phyloP scores from a whole-genome alignment of 2,113 vertebrate species.

The Psittacula cyanocephala region DNA sequence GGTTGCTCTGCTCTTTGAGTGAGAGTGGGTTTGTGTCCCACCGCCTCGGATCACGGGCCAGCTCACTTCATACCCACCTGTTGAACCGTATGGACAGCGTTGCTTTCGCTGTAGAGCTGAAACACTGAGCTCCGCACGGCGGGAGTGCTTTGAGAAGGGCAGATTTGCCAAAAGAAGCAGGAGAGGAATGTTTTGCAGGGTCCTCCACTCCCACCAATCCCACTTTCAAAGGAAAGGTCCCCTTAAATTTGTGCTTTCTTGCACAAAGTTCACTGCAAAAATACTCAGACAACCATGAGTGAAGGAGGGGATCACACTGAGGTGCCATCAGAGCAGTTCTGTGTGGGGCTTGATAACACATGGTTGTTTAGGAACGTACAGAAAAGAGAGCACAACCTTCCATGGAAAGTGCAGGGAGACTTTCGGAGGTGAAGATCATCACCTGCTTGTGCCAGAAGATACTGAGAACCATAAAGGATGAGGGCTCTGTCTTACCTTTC shows the following conservation, averaged over 20 bases:
- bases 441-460: background rate
- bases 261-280: background rate
- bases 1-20: background rate
- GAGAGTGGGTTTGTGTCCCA: background rate
- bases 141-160: background rate
- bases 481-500: background rate
- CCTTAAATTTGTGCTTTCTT: background rate
- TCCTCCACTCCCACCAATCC: background rate
- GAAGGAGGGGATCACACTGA: background rate
- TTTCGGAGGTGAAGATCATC: background rate
- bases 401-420: background rate
- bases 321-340: background rate
- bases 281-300: fast-evolving
- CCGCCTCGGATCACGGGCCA: background rate
- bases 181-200: background rate
- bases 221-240: background rate
- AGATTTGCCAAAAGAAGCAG: background rate
- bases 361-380: fast-evolving
- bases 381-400: background rate
- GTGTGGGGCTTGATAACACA: background rate
- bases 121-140: background rate
- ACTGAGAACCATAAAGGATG: background rate
- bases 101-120: background rate
- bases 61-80: background rate
- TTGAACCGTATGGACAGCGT: background rate